A percentile compares a stretch with the other conserved stretches of the same genome.
Evolutionary conservation across 1,140 invertebrate species (phyloP).

Genomic region (Drosophila equinoxialis): DNA sequence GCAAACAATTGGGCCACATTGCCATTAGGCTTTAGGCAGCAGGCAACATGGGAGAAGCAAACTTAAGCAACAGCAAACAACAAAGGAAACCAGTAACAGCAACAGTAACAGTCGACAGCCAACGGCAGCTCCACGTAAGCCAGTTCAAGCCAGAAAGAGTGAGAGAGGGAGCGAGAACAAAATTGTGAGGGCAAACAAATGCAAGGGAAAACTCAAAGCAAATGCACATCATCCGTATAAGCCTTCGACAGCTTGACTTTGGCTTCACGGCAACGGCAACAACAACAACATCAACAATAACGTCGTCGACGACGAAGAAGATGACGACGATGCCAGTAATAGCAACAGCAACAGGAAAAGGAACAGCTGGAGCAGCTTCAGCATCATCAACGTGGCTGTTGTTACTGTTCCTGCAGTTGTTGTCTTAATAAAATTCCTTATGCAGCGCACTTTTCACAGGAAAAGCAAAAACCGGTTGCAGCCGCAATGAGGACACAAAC

Average conservation of each 20-base stretch:
- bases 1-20: slow-evolving; percentile 46
- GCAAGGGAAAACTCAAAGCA: slow-evolving; percentile 61
- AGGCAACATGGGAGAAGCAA: slow-evolving; percentile 18
- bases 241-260: slow-evolving; percentile 66
- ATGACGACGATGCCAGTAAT: neutral
- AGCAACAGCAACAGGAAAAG: slow-evolving; percentile 23
- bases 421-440: slow-evolving; percentile 80
- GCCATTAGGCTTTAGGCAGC: slow-evolving; percentile 23
- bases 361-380: slow-evolving; percentile 41
- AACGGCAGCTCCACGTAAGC: slow-evolving; percentile 61
- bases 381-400: slow-evolving; percentile 64
- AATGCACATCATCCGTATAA: slow-evolving; percentile 78
- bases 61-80: slow-evolving; percentile 54
- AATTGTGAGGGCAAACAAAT: slow-evolving; percentile 64
- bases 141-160: slow-evolving; percentile 41
- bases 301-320: slow-evolving; percentile 8
- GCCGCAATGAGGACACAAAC: slow-evolving; percentile 15
- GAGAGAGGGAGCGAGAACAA: slow-evolving; percentile 24
- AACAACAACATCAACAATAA: slow-evolving; percentile 28
- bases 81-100: slow-evolving; percentile 23
- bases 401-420: slow-evolving; percentile 45
- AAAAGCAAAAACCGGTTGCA: slow-evolving; percentile 57
- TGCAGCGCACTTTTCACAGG: slow-evolving; percentile 74
- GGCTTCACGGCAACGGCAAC: slow-evolving; percentile 40
- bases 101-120: slow-evolving; percentile 42